These are phyloP conservation scores for Eristalinus sepulchralis DNA, from an alignment of 2,888 invertebrate species.

Conservation along the genomic window DNA sequence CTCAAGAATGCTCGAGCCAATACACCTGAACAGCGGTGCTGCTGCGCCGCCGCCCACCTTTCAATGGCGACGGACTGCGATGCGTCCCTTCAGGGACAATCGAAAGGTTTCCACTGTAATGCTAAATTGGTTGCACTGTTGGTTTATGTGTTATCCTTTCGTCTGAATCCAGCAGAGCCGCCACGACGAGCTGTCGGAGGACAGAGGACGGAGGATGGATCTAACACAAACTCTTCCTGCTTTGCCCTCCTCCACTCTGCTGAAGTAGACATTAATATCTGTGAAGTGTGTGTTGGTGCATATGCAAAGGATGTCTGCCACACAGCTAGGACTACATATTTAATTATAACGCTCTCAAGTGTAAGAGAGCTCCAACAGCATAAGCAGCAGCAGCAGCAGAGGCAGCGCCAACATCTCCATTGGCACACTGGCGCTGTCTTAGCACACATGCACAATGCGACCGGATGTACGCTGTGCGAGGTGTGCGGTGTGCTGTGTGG, in stretches of 20 bases:
- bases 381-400: background rate
- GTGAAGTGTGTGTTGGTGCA: conserved; percentile 7
- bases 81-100: conserved; percentile 32
- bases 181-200: conserved; percentile 33
- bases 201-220: conserved; percentile 26
- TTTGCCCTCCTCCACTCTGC: background rate
- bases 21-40: background rate
- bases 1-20: conserved; percentile 44
- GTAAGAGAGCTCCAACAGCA: conserved; percentile 31
- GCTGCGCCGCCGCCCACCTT: background rate
- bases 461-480: background rate
- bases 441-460: background rate
- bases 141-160: conserved; percentile 64
- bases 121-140: conserved; percentile 59
- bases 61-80: background rate
- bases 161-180: conserved; percentile 29
- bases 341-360: conserved; percentile 65
- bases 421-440: background rate
- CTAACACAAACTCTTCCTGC: conserved; percentile 31
- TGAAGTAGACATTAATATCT: conserved; percentile 38
- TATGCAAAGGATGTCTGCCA: conserved; percentile 49
- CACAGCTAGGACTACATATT: conserved; percentile 38
- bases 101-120: conserved; percentile 45
- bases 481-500: background rate
- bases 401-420: background rate